Base-by-base conservation (phyloP, 2,888 invertebrate species). In the Argyresthia albistria region DNA sequence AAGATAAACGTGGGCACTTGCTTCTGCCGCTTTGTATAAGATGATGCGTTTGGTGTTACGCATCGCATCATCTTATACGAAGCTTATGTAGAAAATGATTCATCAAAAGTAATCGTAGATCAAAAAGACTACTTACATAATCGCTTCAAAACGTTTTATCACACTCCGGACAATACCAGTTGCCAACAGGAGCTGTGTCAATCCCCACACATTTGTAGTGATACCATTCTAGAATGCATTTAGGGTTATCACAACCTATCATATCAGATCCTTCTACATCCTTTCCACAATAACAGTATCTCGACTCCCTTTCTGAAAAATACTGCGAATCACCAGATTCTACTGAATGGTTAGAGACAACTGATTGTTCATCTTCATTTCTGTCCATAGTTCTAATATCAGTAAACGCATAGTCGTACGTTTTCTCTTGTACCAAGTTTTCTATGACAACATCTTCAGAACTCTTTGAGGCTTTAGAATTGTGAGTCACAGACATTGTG, bases 151-250 rank as follows among this genome's bases (percentile, higher is more conserved):
- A 6, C 11, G 10, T 8, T 6, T 43, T 35, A 12, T 8, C 1
- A 25, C 81, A 80, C 4, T 63, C 61, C 1, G 77, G 72, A 55
- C 81, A 81, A 1, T 70, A 57, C 81, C 82, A 82, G 39, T 73
- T 67, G 0, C 80, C 81, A 0, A 70, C 66, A 0, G 81, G 80
- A 0, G 75, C 61, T 1, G 62, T 56, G 0, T 54, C 59, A 16
- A 82, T 64, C 0, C 80, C 78, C 1, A 81, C 76, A 46, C 81
- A 81, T 4, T 62, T 48, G 51, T 76, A 81, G 47, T 81, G 81
- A 56, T 67, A 82, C 81, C 81, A 82, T 52, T 80, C 70, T 2
- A 64, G 51, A 0, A 35, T 48, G 52, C 81, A 82, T 0, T 57
- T 56, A 0, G 69, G 61, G 0, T 66, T 72, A 56, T 82, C 81